Evolutionary conservation across 2,888 invertebrate species (phyloP), one percentile per base, ranked within the genome.

Genomic region (Limulus polyphemus): DNA sequence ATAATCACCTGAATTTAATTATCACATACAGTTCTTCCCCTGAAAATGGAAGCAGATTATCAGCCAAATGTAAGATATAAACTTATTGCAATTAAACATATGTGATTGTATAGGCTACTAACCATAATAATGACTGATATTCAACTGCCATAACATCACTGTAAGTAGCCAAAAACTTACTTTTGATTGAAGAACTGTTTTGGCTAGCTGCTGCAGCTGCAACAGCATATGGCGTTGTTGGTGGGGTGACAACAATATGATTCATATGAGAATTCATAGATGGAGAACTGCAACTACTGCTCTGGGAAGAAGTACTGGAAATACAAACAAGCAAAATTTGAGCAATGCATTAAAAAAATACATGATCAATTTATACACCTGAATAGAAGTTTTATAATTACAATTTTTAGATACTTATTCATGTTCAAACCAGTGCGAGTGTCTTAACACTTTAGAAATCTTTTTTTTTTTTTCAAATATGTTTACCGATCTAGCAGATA

Each of bases 241-340:
- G 62, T 56, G 68, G 67, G 56, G 67, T 61, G 56, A 59, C 51
- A 62, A 67, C 62, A 62, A 64, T 62, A 61, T 68, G 68, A 62
- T 65, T 69, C 50, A 58, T 65, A 58, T 68, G 52, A 52, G 65
- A 62, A 59, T 67, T 65, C 56, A 66, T 64, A 57, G 68, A 67
- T 57, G 69, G 70, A 56, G 69, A 69, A 64, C 70, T 70, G 65
- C 69, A 71, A 65, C 64, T 69, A 59, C 68, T 69, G 63, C 68
- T 70, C 57, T 68, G 66, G 16, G 69, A 67, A 62, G 69, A 68
- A 65, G 62, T 67, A 58, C 68, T 69, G 56, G 32, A 32, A 32
- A 32, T 32, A 32, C 32, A 32, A 32, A 32, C 32, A 48, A 16
- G 32, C n/a, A 51, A 56, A 57, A n/a, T 11, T 1, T n/a, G 13